Evolutionary conservation across 2,797 vertebrate species (phyloP), one percentile per base, ranked within the genome.

Genomic region (Sebastes flavidus): DNA sequence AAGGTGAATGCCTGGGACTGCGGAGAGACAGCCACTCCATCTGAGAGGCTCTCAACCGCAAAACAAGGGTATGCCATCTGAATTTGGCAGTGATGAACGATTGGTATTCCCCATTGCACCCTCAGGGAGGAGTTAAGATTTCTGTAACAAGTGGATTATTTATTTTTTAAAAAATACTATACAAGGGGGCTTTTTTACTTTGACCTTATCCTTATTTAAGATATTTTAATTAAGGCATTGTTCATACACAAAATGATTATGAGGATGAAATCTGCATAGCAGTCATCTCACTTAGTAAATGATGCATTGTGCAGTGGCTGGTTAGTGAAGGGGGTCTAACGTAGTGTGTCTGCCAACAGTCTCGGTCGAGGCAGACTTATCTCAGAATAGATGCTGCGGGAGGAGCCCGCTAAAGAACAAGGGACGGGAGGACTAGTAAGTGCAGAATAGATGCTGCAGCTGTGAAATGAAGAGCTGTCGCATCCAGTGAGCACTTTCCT

Each of bases 381-480:
- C 88, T 91, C 84, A 90, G 92, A 92, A 93, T 93, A 91, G 88
- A 89, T 84, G 89, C 80, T 71, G 90, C 56, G 7, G 82, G 88
- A 46, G 42, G 42, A 91, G 85, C 67, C 80, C 83, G 71, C 88
- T 87, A 62, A 82, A 92, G 92, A 91, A 94, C 90, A 92, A 88
- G 84, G 65, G 80, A 82, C 68, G 80, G 81, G 87, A 88, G 88
- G 86, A 81, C 78, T 83, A 42, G 84, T 89, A 89, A 94, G 91
- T 90, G 88, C 85, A 93, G 88, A 87, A 87, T 91, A 88, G 93
- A 94, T 90, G 92, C 91, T 92, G 93, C 92, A 93, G 92, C 94
- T 95, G 94, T 93, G 92, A 93, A 92, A 93, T 87, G 90, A 92
- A 89, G 93, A 86, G 93, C 93, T 94, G 94, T 94, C 93, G 77